Base-by-base conservation (phyloP, 1,140 invertebrate species). In the Drosophila gunungcola region DNA sequence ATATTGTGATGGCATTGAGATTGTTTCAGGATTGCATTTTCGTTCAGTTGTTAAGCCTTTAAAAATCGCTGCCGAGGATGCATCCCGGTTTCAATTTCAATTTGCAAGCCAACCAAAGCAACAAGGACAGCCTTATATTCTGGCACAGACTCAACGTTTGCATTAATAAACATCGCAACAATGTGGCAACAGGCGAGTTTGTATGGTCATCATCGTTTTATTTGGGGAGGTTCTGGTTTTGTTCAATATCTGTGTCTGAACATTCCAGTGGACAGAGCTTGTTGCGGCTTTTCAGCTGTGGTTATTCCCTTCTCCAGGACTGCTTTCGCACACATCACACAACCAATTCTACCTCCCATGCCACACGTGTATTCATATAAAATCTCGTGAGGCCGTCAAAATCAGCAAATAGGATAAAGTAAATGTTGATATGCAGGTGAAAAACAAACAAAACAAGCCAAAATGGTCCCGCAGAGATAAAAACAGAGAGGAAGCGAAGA, bases 111-210 rank as follows among this genome's bases (percentile, higher is more conserved):
- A 34, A 49, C 45, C 10, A 3, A 13, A 36, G 45, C 27, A 41
- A n/a, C 65, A 38, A 46, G 25, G 3, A n/a, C 21, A 25, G 36
- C 38, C 16, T 25, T 25, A 62, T 13, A 32, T 41, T 48, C 70
- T 78, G 78, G 80, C 68, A 48, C 43, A 42, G 69, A 54, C 57
- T 82, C 82, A 67, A 78, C 65, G 62, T 69, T 63, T 42, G 49
- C 65, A 86, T 75, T 86, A 74, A 80, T 78, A 85, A 78, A 74
- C 61, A 80, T 80, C 64, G 67, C 73, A 73, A 74, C 34, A 67
- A 38, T 86, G 78, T 62, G 69, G 74, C 69, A 75, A 72, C 57
- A 67, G 61, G 83, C 61, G 78, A 75, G 78, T 88, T 78, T 78
- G 69, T 68, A 64, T 61, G 63, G 74, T 57, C 78, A 88, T 82